Conservation (phyloP, 1,140 invertebrate genomes). For the Heliconius himera region DNA sequence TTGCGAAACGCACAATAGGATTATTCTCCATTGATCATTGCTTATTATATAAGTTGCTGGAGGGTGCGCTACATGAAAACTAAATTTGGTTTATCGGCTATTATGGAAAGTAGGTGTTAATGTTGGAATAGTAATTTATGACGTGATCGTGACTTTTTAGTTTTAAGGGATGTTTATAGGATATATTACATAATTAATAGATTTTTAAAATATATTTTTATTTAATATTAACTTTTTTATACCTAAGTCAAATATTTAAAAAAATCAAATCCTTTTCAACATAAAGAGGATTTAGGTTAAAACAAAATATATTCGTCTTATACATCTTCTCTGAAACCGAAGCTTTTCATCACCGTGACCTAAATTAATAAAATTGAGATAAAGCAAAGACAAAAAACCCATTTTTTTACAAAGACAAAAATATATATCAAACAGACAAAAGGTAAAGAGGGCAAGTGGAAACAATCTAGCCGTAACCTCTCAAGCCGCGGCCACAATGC, state of each 20-base stretch:
- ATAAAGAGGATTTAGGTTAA: too few relatives aligned
- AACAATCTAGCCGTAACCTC: conserved; percentile 74
- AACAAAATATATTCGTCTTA: neutral
- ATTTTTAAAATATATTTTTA: neutral
- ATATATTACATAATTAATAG: conserved; percentile 28
- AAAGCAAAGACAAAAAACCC: conserved; percentile 29
- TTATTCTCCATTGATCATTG: conserved; percentile 81
- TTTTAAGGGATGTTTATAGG: conserved; percentile 63
- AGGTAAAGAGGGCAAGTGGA: conserved; percentile 69
- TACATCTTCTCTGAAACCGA: neutral
- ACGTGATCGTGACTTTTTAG: conserved; percentile 71
- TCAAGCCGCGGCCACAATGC: conserved; percentile 67
- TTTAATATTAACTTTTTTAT: too few relatives aligned
- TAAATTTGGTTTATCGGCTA: conserved; percentile 82
- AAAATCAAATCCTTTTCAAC: too few relatives aligned
- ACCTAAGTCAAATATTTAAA: too few relatives aligned
- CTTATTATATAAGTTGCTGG: conserved; percentile 79
- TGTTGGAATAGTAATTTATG: conserved; percentile 77
- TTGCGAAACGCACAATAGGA: conserved; percentile 75
- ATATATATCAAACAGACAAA: conserved; percentile 72
- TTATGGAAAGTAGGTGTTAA: conserved; percentile 82
- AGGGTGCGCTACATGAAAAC: conserved; percentile 81
- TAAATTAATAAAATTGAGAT: conserved; percentile 35
- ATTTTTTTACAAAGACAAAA: conserved; percentile 59
- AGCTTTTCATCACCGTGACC: conserved; percentile 14